Evolutionary conservation across 1,140 invertebrate species (phyloP), one percentile per base, ranked within the genome.

Genomic region (Manduca sexta): DNA sequence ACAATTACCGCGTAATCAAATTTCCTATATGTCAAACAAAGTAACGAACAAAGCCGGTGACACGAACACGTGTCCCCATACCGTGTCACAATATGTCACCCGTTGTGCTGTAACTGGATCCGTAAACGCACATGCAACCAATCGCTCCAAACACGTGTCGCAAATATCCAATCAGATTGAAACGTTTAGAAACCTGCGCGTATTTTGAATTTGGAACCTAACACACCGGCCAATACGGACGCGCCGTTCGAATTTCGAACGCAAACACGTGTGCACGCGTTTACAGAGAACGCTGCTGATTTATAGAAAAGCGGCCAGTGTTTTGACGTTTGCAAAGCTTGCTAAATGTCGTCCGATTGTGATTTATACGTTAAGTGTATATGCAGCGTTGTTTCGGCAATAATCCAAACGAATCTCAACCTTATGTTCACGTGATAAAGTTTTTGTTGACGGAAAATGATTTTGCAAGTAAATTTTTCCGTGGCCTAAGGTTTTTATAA

Each of bases 321-420:
- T 54, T 54, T 54, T 54, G 52, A 54, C 52, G 52, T 48, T 44
- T 29, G 26, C 40, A 33, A 8, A 54, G 40, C 41, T 31, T 41
- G 46, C 45, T 38, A 48, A 41, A 45, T 41, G 48, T 56, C 43
- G 45, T 13, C 38, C 29, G 14, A 45, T 46, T 47, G 42, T 56
- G 52, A 54, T 49, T 48, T 49, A 49, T 35, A 13, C 34, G 34
- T 35, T 6, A 12, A 35, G 34, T n/a, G n/a, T 2, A 35, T 14
- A 4, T 12, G 14, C 21, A 35, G n/a, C 8, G 3, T 35, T 35
- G 6, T 35, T 35, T 35, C 6, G 12, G 1, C 12, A 13, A 8
- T 5, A 3, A 2, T 26, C 8, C 8, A 26, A 26, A 26, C 8
- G 8, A 35, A 13, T 35, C n/a, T 35, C 1, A 35, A 35, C 34